Evolutionary conservation across 2,113 vertebrate genomes (phyloP).

Genomic region (Seriola quinqueradiata): DNA sequence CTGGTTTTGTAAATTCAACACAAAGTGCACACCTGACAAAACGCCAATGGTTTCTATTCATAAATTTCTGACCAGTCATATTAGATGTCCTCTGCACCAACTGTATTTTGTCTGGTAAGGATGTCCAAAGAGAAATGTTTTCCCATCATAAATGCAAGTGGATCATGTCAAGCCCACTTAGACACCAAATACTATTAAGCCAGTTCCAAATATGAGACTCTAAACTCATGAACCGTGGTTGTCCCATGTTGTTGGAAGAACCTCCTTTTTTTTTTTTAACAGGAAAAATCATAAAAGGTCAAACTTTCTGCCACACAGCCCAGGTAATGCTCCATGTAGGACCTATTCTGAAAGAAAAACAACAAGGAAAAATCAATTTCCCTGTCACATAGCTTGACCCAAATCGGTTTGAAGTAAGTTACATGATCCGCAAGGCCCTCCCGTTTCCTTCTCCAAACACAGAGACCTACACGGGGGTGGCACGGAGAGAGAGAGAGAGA

Average conservation of each 20-base stretch:
- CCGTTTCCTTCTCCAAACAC: slow-evolving; percentile 74
- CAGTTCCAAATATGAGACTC: slow-evolving; percentile 22
- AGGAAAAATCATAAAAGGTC: slow-evolving; percentile 35
- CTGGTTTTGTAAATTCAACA: not conserved
- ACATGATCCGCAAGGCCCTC: slow-evolving; percentile 68
- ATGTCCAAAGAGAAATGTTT: slow-evolving; percentile 34
- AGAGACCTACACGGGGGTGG: slow-evolving; percentile 45
- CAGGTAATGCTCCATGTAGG: slow-evolving; percentile 29
- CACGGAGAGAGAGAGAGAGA: slow-evolving; percentile 19
- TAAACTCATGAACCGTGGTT: slow-evolving; percentile 18
- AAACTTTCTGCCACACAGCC: slow-evolving; percentile 29
- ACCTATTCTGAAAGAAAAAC: slow-evolving; percentile 48
- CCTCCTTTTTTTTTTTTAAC: not conserved
- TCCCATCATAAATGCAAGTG: slow-evolving; percentile 55
- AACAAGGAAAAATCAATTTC: slow-evolving; percentile 73
- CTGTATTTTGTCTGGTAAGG: slow-evolving; percentile 38
- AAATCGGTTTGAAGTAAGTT: slow-evolving; percentile 70
- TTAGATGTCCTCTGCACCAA: slow-evolving; percentile 14
- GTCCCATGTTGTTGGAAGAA: slow-evolving; percentile 39
- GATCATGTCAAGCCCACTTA: slow-evolving; percentile 42
- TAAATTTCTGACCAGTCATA: slow-evolving; percentile 14
- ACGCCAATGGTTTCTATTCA: slow-evolving; percentile 22
- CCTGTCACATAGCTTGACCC: slow-evolving; percentile 60
- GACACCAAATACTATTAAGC: slow-evolving; percentile 23
- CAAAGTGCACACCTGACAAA: slow-evolving; percentile 14